Evolutionary conservation across 2,113 vertebrate genomes (phyloP), one percentile per base, ranked within the genome.

Genomic region (Junco hyemalis): DNA sequence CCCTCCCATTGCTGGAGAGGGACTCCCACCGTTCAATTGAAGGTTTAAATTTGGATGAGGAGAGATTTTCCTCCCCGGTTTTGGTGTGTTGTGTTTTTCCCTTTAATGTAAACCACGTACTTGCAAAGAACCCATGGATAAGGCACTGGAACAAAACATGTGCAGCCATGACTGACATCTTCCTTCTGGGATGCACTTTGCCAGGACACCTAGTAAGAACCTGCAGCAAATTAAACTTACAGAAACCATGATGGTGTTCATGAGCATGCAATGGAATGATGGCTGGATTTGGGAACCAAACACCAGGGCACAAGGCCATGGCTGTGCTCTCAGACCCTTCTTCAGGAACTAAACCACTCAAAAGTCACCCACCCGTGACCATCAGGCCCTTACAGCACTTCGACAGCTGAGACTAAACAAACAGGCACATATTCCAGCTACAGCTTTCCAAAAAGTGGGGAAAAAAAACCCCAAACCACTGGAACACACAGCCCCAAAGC

Each of bases 1-100:
- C 76, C 68, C 90, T 36, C 76, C 80, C 83, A 36, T 95, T 76
- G 94, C 71, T 9, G 56, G 8, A 89, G 91, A 92, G 48, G 26
- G 70, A 94, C 87, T 88, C 91, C 95, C 90, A 94, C 92, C 31
- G 2, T 45, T 77, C 88, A 36, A 64, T 59, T 95, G 61, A 91
- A 78, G 60, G 87, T 86, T 94, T 94, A 81, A 82, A 77, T 91
- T 83, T 92, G 91, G 90, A 92, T 6, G 23, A 29, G 42, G 79
- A 70, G 51, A 81, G 16, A 65, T 69, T 90, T 65, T 70, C 5
- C n/a, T 40, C 42, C 31, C 24, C 28, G 60, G 0, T 26, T 28
- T 61, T 71, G 66, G 48, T 12, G 72, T 44, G 35, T 5, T 48
- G 85, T 56, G 45, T 36, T 70, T 53, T 66, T 71, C 19, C 14